A percentile compares a stretch with the other conserved stretches of the same genome.
Evolutionary conservation across 2,113 vertebrate species (phyloP).

Genomic region (Thunnus thynnus): DNA sequence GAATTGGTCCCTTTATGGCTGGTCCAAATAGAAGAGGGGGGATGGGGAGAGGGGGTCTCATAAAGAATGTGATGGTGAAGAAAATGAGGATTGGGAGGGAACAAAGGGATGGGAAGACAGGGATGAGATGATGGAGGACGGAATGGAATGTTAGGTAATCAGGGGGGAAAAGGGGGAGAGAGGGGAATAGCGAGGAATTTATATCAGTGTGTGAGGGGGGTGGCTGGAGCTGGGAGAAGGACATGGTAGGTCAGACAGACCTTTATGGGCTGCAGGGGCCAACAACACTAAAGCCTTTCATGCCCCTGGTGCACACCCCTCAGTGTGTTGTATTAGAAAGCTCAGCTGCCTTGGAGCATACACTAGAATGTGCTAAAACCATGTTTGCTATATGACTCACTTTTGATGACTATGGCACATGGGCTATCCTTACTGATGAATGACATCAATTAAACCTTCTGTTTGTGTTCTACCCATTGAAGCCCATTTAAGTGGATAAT

Average conservation of each 20-base stretch:
- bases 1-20: neutral
- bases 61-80: neutral
- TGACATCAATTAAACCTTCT: neutral
- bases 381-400: neutral
- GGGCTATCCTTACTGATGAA: neutral
- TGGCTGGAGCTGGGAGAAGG: neutral
- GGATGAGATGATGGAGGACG: neutral
- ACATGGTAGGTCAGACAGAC: conserved; percentile 9
- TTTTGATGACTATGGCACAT: conserved; percentile 7
- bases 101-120: neutral
- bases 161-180: neutral
- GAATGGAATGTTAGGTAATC: conserved; percentile 33
- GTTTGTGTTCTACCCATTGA: neutral
- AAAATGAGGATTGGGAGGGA: neutral
- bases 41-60: neutral
- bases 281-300: neutral
- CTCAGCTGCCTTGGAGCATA: neutral
- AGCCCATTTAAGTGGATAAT: neutral
- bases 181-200: neutral
- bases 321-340: neutral
- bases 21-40: neutral
- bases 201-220: neutral
- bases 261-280: conserved; percentile 1
- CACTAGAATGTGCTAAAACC: neutral
- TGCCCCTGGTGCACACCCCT: neutral